Evolutionary conservation across 1,140 invertebrate genomes (phyloP), one percentile per base, ranked within the genome.

Genomic region (Calosoma granatense): DNA sequence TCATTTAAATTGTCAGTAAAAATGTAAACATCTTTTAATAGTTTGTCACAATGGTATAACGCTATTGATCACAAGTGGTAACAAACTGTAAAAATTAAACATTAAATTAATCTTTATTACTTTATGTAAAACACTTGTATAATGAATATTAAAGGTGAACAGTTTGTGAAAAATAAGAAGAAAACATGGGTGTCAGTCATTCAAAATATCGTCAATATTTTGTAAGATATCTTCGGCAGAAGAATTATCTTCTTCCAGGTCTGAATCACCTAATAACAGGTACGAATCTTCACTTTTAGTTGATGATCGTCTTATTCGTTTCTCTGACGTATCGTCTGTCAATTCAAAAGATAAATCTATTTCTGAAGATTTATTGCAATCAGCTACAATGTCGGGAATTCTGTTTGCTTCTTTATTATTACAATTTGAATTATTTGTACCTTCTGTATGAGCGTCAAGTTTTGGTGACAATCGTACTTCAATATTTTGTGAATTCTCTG

Each of bases 131-230:
- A 36, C 26, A 36, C 26, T 36, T 36, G 26, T 36, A n/a, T 36
- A 9, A 36, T 36, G 6, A 36, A n/a, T 9, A 36, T n/a, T n/a
- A 36, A 36, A 36, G n/a, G 6, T 36, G n/a, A 36, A 36, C n/a
- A 36, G 26, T 36, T n/a, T 36, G 26, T 36, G n/a, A 36, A 36
- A 36, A 36, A 36, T 36, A 36, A 6, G 26, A 6, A 9, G 26
- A 36, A n/a, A n/a, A n/a, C n/a, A n/a, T n/a, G n/a, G 26, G n/a
- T 47, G 41, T 47, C 41, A 47, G 41, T 47, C 41, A 47, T 47
- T 47, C 17, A 47, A 47, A 12, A 47, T 47, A 47, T 47, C 41
- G 41, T 47, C 41, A 47, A 47, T 47, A 47, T 47, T 47, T 47
- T 47, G 41, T 17, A 47, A 47, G 17, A 47, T 47, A 47, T 47